Base-by-base conservation (phyloP, 1,140 invertebrate species). In the Chionoecetes opilio region DNA sequence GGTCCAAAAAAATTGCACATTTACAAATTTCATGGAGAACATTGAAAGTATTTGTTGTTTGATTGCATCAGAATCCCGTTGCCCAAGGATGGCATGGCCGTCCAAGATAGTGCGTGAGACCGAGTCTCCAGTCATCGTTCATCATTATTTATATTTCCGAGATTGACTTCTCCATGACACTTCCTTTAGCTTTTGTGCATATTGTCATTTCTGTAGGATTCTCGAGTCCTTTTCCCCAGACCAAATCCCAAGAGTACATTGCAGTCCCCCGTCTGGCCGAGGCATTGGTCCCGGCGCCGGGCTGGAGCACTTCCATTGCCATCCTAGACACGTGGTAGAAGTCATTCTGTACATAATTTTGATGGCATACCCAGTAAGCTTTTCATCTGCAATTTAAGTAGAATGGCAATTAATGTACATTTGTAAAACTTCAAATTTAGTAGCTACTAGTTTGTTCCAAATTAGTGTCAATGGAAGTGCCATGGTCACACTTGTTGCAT, bases 161-260 rank as follows among this genome's bases (percentile, higher is more conserved):
- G n/a, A 75, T n/a, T 75, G 6, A 21, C 6, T 75, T n/a, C 26
- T 75, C 63, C 26, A 2, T 75, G 6, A n/a, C n/a, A 26, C n/a
- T n/a, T 75, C 63, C n/a, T 75, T n/a, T 75, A 26, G 6, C 5
- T n/a, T 75, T 21, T 34, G 89, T 90, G 53, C 41, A 32, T 90
- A 29, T 89, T 37, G 88, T 90, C 41, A 90, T 90, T 90, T 37
- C 31, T 92, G 91, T 92, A 38, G 92, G 92, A 93, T 93, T 93
- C 37, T 93, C 38, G 37, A 86, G 92, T 93, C 82, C 92, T 41
- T 93, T 35, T 82, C 86, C 63, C n/a, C 21, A 75, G 46, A 75
- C 63, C 26, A 75, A 75, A 75, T 75, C 63, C 21, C n/a, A n/a
- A 14, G 37, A 84, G 91, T 92, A 93, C 37, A 92, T 82, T 93